A percentile compares a stretch with the other conserved stretches of the same genome.
phyloP scores from a whole-genome alignment of 1,140 invertebrate genomes.

The Drosophila subpulchrella region DNA sequence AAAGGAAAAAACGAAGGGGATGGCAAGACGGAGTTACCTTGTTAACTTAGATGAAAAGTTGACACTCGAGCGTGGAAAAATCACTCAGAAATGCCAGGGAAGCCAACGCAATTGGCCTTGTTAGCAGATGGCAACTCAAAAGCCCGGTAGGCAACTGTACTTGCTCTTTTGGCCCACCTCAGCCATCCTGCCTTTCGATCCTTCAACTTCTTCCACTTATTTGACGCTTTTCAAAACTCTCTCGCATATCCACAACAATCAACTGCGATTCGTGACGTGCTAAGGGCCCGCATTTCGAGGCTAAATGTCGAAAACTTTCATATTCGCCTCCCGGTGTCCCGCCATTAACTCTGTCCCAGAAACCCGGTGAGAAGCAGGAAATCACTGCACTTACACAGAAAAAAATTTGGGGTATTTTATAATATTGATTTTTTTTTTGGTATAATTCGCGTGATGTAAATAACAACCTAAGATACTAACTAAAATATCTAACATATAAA shows the following conservation, averaged over 20 bases:
- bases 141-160: constrained; percentile 31
- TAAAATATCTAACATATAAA: no score
- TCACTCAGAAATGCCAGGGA: constrained; percentile 35
- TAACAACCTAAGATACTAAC: no score
- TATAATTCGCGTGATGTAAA: no score
- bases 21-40: constrained; percentile 20
- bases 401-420: neutral
- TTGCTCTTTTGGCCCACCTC: constrained; percentile 2
- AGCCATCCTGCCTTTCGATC: constrained; percentile 5
- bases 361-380: constrained; percentile 9
- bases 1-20: neutral
- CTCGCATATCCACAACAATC: constrained; percentile 60
- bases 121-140: constrained; percentile 26
- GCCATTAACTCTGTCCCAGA: constrained; percentile 30
- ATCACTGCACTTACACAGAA: constrained; percentile 15
- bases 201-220: constrained; percentile 35
- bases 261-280: constrained; percentile 34
- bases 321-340: constrained; percentile 36
- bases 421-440: no score
- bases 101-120: constrained; percentile 43
- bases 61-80: constrained; percentile 35
- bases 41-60: constrained; percentile 41
- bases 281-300: constrained; percentile 53
- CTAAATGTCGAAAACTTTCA: constrained; percentile 60
- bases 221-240: constrained; percentile 63